Conservation (phyloP, 2,797 vertebrate species). For the Sardinella longiceps region DNA sequence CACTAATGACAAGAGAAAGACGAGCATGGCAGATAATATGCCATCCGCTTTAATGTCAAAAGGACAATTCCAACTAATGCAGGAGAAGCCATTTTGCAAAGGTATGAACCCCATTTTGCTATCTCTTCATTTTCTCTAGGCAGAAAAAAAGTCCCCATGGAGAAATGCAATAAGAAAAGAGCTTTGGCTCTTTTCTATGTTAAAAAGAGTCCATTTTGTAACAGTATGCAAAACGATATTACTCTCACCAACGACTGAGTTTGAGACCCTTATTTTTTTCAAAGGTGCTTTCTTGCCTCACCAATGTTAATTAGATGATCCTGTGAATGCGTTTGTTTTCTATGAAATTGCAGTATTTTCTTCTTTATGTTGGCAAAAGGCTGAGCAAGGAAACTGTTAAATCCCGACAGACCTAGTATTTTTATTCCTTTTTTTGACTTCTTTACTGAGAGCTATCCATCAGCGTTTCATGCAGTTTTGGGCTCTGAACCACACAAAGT, state of each 20-base stretch:
- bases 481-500: slow-evolving; percentile 74
- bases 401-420: slow-evolving; percentile 62
- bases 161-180: not conserved
- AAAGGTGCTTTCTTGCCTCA: slow-evolving; percentile 1
- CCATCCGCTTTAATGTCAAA: slow-evolving; percentile 54
- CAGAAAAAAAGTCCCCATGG: not conserved
- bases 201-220: slow-evolving; percentile 50
- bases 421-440: slow-evolving; percentile 56
- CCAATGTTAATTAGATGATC: slow-evolving; percentile 29
- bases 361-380: slow-evolving; percentile 52
- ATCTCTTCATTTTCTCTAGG: slow-evolving; percentile 1
- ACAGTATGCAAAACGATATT: slow-evolving; percentile 16
- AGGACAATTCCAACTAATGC: slow-evolving; percentile 42
- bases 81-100: slow-evolving; percentile 14
- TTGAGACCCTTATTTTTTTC: not conserved
- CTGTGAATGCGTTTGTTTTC: slow-evolving; percentile 40
- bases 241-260: not conserved
- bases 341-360: slow-evolving; percentile 52
- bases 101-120: slow-evolving; percentile 1
- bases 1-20: not conserved
- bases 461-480: slow-evolving; percentile 76
- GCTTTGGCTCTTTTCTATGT: slow-evolving; percentile 47
- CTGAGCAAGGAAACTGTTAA: slow-evolving; percentile 66
- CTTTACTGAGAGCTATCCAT: slow-evolving; percentile 77
- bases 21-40: slow-evolving; percentile 17